Evolutionary conservation across 2,888 invertebrate species (phyloP), one percentile per base, ranked within the genome.

Genomic region (Epinotia ramella): DNA sequence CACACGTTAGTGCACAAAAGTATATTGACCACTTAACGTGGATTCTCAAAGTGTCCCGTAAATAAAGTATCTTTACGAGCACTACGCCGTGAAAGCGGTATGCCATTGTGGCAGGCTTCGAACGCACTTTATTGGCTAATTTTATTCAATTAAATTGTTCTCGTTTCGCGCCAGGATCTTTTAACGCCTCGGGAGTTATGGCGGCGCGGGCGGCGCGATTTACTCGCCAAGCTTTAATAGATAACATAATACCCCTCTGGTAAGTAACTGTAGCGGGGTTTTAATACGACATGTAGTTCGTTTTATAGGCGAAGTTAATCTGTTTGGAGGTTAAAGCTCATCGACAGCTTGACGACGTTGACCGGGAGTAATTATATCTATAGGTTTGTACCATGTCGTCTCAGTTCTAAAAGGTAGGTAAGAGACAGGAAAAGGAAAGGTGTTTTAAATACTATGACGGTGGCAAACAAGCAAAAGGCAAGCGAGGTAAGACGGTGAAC

Each of bases 91-190:
- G 80, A 81, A 87, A 84, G 86, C 86, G 93, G 94, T 92, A 93
- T 93, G 91, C 93, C 92, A 93, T 94, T 94, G 94, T 94, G 86
- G 87, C 86, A 84, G 75, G 80, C 86, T 87, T 91, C 91, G 91
- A 80, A 83, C 83, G 81, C 86, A 91, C 85, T 94, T 94, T 94
- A 94, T 94, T 91, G 92, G 92, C 92, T 94, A 94, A 94, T 94
- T 94, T 94, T 90, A 91, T 93, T 92, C 94, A 93, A 94, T 94
- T 93, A 93, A 93, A 93, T 91, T 91, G 92, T 93, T 92, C 89
- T 84, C 84, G 84, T 83, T 86, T 87, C 85, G 82, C 84, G 83
- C 87, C 82, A 78, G 81, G 83, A 81, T 85, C 87, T 89, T 91
- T 92, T 90, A 91, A 88, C 92, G 89, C 91, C 87, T 89, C 79